Evolutionary conservation across 1,140 invertebrate genomes (phyloP).

Genomic region (Temnothorax longispinosus): DNA sequence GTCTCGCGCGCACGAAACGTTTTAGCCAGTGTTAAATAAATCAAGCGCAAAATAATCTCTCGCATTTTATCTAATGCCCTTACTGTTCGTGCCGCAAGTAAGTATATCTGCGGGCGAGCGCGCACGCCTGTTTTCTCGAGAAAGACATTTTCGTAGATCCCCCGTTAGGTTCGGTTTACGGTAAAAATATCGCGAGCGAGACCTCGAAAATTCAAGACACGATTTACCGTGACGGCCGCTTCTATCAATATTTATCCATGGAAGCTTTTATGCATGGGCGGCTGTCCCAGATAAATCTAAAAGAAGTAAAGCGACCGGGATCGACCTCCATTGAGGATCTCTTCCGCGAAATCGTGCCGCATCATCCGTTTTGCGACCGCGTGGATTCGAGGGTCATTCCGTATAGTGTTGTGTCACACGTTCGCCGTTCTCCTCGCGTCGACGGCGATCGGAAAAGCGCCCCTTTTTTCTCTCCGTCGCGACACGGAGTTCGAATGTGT

Average conservation of each 20-base stretch:
- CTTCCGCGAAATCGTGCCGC: background rate
- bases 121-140: no score
- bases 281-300: background rate
- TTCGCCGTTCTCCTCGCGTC: background rate
- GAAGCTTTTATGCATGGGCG: background rate
- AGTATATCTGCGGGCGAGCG: background rate
- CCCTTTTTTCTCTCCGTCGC: background rate
- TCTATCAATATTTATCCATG: slow-evolving; percentile 48
- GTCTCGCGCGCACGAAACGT: background rate
- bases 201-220: background rate
- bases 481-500: background rate
- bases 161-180: slow-evolving; percentile 1
- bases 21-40: slow-evolving; percentile 19
- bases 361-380: background rate
- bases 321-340: slow-evolving; percentile 20
- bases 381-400: background rate
- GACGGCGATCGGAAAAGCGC: background rate
- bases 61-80: slow-evolving; percentile 20
- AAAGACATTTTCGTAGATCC: background rate
- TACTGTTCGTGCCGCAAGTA: background rate
- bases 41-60: background rate
- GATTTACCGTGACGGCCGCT: background rate
- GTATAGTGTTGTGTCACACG: background rate
- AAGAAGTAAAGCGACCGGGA: background rate
- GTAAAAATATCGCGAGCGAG: slow-evolving; percentile 11